Evolutionary conservation across 2,797 vertebrate species (phyloP).

Genomic region (Microctenopoma lineatum): DNA sequence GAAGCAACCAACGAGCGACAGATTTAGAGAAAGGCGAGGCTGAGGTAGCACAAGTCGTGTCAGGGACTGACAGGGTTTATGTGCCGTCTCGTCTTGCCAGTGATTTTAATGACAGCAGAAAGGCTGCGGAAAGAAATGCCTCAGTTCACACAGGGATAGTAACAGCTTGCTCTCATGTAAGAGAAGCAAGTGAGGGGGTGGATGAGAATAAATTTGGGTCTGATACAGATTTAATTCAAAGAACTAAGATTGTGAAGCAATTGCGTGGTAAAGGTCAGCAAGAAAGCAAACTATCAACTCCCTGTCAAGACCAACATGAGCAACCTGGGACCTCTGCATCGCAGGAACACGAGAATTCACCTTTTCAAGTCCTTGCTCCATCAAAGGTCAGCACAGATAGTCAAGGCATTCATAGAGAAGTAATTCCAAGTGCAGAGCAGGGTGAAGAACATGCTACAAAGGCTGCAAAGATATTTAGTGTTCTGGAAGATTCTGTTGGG

Average conservation of each 20-base stretch:
- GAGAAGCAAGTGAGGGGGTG: constrained; percentile 29
- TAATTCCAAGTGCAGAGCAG: constrained; percentile 37
- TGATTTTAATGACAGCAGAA: constrained; percentile 42
- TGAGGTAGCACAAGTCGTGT: constrained; percentile 23
- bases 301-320: constrained; percentile 57
- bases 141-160: constrained; percentile 20
- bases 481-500: constrained; percentile 16
- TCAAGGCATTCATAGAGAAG: constrained; percentile 37
- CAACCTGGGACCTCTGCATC: constrained; percentile 37
- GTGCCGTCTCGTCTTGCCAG: constrained; percentile 19
- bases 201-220: constrained; percentile 35
- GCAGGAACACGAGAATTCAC: constrained; percentile 55
- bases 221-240: constrained; percentile 34
- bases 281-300: constrained; percentile 44
- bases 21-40: constrained; percentile 15
- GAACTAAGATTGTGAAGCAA: constrained; percentile 22
- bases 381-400: constrained; percentile 49
- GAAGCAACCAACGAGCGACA: constrained; percentile 16
- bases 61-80: constrained; percentile 23
- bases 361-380: constrained; percentile 39
- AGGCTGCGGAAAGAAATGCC: constrained; percentile 28
- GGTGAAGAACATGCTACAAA: constrained; percentile 39
- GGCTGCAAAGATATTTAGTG: constrained; percentile 23
- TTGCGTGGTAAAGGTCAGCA: constrained; percentile 43
- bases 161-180: constrained; percentile 15